These are phyloP conservation scores for Macquaria australasica DNA, from an alignment of 2,113 vertebrate species.

Conservation along the genomic window DNA sequence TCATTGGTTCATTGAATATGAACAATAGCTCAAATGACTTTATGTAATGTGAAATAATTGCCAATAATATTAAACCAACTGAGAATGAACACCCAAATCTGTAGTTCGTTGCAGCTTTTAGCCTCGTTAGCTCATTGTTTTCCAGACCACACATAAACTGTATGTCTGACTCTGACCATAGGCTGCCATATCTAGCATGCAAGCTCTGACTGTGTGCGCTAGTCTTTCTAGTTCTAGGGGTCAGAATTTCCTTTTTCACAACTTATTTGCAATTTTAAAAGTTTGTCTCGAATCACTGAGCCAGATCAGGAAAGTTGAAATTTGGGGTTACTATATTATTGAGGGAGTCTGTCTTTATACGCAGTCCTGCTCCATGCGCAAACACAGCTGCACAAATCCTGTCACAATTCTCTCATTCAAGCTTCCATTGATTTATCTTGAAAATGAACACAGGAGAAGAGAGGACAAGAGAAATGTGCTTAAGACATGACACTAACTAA, in stretches of 20 bases:
- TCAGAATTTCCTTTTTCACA: background rate
- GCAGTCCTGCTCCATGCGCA: background rate
- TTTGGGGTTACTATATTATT: background rate
- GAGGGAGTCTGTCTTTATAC: background rate
- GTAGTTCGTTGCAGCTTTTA: background rate
- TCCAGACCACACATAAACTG: background rate
- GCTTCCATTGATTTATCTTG: background rate
- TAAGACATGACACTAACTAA: background rate
- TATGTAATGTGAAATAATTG: background rate
- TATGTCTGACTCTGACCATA: background rate
- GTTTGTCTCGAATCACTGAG: background rate
- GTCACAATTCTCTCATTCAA: no score
- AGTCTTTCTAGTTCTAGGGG: background rate
- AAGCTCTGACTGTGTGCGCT: background rate
- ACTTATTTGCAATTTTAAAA: background rate
- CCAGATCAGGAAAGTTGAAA: background rate
- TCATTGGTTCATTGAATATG: background rate
- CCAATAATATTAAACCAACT: background rate
- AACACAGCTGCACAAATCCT: background rate
- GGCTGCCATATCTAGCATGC: background rate
- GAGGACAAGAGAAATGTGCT: no score
- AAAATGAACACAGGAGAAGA: background rate
- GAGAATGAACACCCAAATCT: background rate
- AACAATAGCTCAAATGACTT: background rate
- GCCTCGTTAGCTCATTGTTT: background rate